Base-by-base conservation (phyloP, 2,888 invertebrate genomes). In the Pycnomerus fuliginosus region DNA sequence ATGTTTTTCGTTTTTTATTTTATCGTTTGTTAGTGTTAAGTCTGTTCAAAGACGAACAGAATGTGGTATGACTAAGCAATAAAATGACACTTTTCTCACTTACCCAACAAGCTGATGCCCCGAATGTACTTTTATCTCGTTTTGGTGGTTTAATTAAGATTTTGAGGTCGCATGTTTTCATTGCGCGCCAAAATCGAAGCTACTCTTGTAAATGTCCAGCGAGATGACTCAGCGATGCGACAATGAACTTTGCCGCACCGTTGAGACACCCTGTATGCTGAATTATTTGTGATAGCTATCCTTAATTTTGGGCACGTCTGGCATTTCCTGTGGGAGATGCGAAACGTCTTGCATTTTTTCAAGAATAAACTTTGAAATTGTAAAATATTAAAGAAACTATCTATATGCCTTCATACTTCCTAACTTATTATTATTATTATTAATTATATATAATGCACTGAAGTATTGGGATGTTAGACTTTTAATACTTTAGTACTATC, bases 381-480 rank as follows among this genome's bases (percentile, higher is more conserved):
- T 68, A 67, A 69, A 68, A 70, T 64, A 70, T 64, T n/a, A 59
- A 66, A 35, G 17, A 60, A 69, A 69, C 70, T 70, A 71, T 71
- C 70, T 72, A 71, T 72, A 71, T 72, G 72, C 72, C 72, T 72
- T 72, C 71, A 71, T 71, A 72, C 71, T 72, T 71, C 71, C 71
- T 72, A 71, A 70, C 66, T 68, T 69, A 69, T 67, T 67, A 67
- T 65, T 56, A 65, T 64, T 60, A 61, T 61, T 64, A 67, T 54
- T 50, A 52, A 56, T 54, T 65, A 66, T 67, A 71, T 70, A 67
- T 70, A 70, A 68, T 71, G 72, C 72, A 72, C 72, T 72, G 71
- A 72, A 71, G 71, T 72, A 71, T 71, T 72, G 71, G 70, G 69
- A 71, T 71, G 70, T 72, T 72, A 71, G 70, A 71, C 67, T 71